These are phyloP conservation scores for Arvicanthis niloticus DNA, from an alignment of 2,113 vertebrate species.

Conservation along the genomic window DNA sequence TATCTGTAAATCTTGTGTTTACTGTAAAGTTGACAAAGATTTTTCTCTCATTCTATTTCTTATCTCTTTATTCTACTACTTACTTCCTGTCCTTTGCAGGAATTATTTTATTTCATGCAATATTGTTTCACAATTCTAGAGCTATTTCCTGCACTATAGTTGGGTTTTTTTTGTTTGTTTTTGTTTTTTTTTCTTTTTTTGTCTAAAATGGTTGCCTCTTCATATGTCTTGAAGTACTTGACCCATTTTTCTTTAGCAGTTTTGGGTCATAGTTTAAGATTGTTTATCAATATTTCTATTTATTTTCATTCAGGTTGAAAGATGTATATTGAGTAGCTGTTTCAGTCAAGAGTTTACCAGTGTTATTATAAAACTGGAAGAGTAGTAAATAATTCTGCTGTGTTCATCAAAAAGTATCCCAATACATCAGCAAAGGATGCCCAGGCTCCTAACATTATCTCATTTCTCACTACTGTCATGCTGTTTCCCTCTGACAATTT, in stretches of 20 bases:
- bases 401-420: background rate
- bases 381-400: background rate
- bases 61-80: background rate
- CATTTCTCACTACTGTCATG: background rate
- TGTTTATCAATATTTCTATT: background rate
- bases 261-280: background rate
- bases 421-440: background rate
- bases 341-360: background rate
- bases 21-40: background rate
- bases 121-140: background rate
- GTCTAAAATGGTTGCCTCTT: background rate
- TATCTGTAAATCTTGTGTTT: background rate
- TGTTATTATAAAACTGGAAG: background rate
- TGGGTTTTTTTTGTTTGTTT: background rate
- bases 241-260: background rate
- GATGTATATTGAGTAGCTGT: background rate
- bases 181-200: background rate
- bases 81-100: background rate
- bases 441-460: background rate
- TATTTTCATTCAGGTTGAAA: background rate
- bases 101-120: background rate
- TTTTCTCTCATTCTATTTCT: background rate
- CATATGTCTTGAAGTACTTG: background rate
- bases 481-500: background rate
- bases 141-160: background rate